Conservation (phyloP, 2,113 vertebrate species). For the Girardinichthys multiradiatus region DNA sequence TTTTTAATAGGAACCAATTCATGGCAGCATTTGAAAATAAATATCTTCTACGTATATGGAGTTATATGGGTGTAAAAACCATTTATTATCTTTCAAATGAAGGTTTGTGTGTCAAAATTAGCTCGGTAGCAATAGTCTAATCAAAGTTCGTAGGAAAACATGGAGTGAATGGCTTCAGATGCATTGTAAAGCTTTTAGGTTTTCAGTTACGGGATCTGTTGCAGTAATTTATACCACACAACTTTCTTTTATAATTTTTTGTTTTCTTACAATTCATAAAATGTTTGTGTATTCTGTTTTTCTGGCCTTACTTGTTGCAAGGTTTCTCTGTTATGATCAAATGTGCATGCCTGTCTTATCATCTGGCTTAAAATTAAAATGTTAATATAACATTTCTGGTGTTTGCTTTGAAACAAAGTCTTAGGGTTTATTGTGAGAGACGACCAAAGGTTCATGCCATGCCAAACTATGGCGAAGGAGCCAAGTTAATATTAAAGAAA, state of each 20-base stretch:
- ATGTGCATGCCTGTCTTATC: neutral
- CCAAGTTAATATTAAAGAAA: neutral
- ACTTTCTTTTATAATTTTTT: neutral
- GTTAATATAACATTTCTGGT: neutral
- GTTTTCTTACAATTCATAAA: neutral
- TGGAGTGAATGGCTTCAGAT: neutral
- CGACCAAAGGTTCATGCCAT: neutral
- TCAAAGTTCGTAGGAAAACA: neutral
- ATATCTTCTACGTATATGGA: neutral
- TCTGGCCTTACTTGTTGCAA: neutral
- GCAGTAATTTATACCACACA: neutral
- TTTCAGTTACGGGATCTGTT: neutral
- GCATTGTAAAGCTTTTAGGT: neutral
- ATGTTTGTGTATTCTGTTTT: slow-evolving; percentile 1
- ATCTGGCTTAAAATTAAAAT: neutral
- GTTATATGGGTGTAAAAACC: neutral
- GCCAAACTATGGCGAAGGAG: neutral
- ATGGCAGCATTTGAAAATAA: neutral
- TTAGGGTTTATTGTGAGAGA: neutral
- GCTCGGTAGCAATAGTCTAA: neutral
- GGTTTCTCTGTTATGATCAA: neutral
- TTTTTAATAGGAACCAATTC: neutral
- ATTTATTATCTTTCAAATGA: neutral
- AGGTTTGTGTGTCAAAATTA: neutral
- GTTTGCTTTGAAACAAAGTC: neutral